These are phyloP conservation scores for Ambastaia sidthimunki DNA, from an alignment of 2,797 vertebrate genomes.

Conservation along the genomic window DNA sequence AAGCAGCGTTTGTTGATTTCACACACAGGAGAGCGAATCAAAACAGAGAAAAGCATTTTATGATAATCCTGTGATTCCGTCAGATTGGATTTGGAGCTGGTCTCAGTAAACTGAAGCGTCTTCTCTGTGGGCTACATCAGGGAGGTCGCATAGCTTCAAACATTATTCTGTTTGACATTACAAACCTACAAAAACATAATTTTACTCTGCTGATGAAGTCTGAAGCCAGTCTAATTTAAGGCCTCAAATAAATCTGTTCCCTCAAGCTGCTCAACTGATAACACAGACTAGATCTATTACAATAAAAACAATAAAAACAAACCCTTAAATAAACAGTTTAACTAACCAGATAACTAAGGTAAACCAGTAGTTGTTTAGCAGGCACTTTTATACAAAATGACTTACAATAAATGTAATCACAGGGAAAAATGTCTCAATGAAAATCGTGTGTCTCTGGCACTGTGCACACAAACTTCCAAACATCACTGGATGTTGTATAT, in stretches of 20 bases:
- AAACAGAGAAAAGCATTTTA: constrained; percentile 1
- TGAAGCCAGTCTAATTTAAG: not conserved
- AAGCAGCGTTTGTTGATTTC: constrained; percentile 13
- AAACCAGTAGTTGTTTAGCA: too few species aligned
- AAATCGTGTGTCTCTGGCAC: too few species aligned
- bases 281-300: not conserved
- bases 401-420: too few species aligned
- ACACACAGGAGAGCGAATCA: not conserved
- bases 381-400: too few species aligned
- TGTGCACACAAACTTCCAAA: not conserved
- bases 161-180: constrained; percentile 29
- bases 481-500: not conserved
- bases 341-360: not conserved
- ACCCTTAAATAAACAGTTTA: not conserved
- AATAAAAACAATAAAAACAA: not conserved
- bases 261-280: not conserved
- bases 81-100: constrained; percentile 3
- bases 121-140: constrained; percentile 11
- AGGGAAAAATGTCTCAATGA: too few species aligned
- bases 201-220: constrained; percentile 28
- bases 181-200: constrained; percentile 22
- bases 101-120: constrained; percentile 18
- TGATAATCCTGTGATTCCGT: constrained; percentile 5
- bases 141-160: constrained; percentile 31
- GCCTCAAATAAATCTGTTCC: not conserved